These are phyloP conservation scores for Perdita meconis DNA, from an alignment of 2,888 invertebrate species.

Conservation along the genomic window DNA sequence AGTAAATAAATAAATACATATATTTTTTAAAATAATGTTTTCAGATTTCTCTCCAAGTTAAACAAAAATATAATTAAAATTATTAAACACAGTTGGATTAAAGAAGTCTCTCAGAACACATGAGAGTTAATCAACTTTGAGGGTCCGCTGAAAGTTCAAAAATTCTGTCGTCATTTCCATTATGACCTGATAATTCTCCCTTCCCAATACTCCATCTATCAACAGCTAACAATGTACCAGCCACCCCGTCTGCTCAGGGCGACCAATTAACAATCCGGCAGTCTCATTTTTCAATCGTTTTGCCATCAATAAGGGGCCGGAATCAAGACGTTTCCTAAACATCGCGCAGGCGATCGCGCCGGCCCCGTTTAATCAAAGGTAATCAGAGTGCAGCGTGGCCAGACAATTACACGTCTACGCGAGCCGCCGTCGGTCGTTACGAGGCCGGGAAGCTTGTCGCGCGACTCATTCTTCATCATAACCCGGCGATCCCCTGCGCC, in stretches of 20 bases:
- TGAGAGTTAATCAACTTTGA: no score
- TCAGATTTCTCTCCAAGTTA: no score
- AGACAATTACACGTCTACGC: slow-evolving; percentile 29
- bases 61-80: no score
- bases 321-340: slow-evolving; percentile 14
- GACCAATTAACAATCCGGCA: not conserved
- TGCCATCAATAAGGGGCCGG: not conserved
- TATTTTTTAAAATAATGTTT: no score
- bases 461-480: slow-evolving; percentile 21
- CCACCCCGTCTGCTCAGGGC: not conserved
- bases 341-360: not conserved
- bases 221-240: not conserved
- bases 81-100: no score
- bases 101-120: no score
- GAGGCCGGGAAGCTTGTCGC: slow-evolving; percentile 12
- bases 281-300: slow-evolving; percentile 5
- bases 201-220: no score
- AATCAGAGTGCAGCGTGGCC: slow-evolving; percentile 7
- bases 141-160: no score
- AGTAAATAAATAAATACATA: no score
- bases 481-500: not conserved
- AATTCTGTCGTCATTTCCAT: no score
- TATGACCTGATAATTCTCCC: no score
- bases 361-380: not conserved
- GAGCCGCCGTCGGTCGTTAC: slow-evolving; percentile 19